Percentiles rank a stretch among this genome's conserved stretches.
Conservation (phyloP, 2,113 vertebrate genomes). For the Phalacrocorax brasilianus region DNA sequence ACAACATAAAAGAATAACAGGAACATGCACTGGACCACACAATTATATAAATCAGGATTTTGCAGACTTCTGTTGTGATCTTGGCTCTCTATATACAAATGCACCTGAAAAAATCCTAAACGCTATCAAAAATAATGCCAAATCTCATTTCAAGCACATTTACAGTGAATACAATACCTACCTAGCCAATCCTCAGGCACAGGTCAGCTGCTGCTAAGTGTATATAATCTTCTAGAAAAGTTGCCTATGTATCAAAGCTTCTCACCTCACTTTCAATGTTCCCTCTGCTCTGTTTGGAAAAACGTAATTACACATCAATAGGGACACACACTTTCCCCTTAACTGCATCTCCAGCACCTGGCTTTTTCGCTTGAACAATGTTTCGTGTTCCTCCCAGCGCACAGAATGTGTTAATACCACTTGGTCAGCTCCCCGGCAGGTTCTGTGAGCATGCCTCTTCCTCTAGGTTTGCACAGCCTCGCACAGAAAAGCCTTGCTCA, state of each 20-base stretch:
- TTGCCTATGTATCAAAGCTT: background rate
- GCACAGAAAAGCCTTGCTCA: background rate
- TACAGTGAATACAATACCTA: background rate
- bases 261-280: background rate
- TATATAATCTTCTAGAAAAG: background rate
- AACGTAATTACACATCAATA: background rate
- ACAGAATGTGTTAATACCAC: background rate
- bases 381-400: background rate
- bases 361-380: background rate
- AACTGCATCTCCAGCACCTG: background rate
- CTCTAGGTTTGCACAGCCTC: background rate
- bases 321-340: background rate
- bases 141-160: background rate
- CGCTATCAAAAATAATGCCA: background rate
- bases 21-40: background rate
- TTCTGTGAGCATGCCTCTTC: background rate
- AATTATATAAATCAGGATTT: background rate
- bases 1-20: background rate
- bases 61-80: background rate
- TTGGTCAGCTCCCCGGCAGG: accelerated
- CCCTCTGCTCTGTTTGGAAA: background rate
- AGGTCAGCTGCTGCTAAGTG: background rate
- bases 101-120: background rate
- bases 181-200: background rate
- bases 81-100: background rate